Conservation (phyloP, 2,113 vertebrate genomes). For the Hippocampus barbouri region DNA sequence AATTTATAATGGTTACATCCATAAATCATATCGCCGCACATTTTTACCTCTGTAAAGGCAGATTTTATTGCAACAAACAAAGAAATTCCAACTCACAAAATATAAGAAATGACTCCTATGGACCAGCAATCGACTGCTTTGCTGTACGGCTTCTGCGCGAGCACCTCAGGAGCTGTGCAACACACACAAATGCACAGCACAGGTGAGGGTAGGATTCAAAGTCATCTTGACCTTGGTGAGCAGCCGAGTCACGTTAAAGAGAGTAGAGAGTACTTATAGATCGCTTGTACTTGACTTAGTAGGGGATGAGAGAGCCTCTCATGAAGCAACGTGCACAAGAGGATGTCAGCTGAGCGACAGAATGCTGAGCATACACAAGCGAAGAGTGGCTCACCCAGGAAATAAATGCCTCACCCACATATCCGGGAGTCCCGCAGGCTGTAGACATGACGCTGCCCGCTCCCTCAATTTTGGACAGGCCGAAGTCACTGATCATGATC, state of each 20-base stretch:
- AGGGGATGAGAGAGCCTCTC: constrained; percentile 57
- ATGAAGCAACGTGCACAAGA: constrained; percentile 24
- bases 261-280: constrained; percentile 57
- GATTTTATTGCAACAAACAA: background rate
- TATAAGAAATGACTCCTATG: constrained; percentile 96
- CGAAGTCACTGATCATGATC: constrained; percentile 74
- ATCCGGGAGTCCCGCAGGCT: constrained; percentile 71
- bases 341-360: constrained; percentile 28
- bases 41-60: background rate
- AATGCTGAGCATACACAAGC: constrained; percentile 36
- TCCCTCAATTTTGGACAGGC: constrained; percentile 69
- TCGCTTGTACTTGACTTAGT: constrained; percentile 52
- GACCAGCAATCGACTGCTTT: constrained; percentile 99
- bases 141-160: constrained; percentile 97
- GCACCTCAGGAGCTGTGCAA: constrained; percentile 86
- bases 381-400: constrained; percentile 5
- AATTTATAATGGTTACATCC: too few species aligned
- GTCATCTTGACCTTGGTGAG: constrained; percentile 50
- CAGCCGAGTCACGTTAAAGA: constrained; percentile 41
- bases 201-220: constrained; percentile 19
- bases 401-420: constrained; percentile 59
- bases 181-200: constrained; percentile 7
- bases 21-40: background rate
- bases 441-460: constrained; percentile 70
- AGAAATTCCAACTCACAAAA: constrained; percentile 78